Evolutionary conservation across 2,888 invertebrate genomes (phyloP), one percentile per base, ranked within the genome.

Genomic region (Phaedon cochleariae): DNA sequence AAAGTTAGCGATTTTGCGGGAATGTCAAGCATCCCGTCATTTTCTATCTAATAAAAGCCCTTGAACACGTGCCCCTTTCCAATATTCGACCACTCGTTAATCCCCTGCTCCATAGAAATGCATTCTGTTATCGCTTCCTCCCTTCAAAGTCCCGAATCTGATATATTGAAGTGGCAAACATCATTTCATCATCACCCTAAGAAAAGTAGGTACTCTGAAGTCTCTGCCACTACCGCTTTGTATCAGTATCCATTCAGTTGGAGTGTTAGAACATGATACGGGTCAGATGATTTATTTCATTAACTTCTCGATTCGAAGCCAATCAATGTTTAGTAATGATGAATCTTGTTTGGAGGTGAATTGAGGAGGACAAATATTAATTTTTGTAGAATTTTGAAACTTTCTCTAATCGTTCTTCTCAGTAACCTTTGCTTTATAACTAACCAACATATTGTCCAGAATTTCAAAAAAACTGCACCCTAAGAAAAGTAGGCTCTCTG

Each of bases 1-100:
- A 26, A 26, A 34, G 2, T 21, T 3, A 3, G 20, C 21, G 4
- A 18, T 54, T 54, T 34, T 20, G 37, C n/a, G 20, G 37, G 20
- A 54, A 21, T 34, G n/a, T 54, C 53, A 54, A 54, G 53, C 18
- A 54, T 53, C 29, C 18, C 54, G 29, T 52, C 34, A 53, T 34
- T 12, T 41, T 41, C 41, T 41, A 54, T 53, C 58, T 46, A 58
- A 65, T 65, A 65, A 62, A 62, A 58, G 41, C 52, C 37, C 65
- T 65, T 31, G 20, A 65, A 62, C 65, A 65, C 65, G 65, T 62
- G 65, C 53, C 57, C 53, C 46, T 65, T 53, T 41, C 41, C 61
- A 62, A 65, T 65, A 54, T 54, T 34, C 15, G 59, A 41, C 41
- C 41, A 9, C 41, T 41, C n/a, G 15, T 12, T 4, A 34, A 9